phyloP scores from a whole-genome alignment of 2,797 vertebrate genomes.

The Notoglanidium macrostoma region DNA sequence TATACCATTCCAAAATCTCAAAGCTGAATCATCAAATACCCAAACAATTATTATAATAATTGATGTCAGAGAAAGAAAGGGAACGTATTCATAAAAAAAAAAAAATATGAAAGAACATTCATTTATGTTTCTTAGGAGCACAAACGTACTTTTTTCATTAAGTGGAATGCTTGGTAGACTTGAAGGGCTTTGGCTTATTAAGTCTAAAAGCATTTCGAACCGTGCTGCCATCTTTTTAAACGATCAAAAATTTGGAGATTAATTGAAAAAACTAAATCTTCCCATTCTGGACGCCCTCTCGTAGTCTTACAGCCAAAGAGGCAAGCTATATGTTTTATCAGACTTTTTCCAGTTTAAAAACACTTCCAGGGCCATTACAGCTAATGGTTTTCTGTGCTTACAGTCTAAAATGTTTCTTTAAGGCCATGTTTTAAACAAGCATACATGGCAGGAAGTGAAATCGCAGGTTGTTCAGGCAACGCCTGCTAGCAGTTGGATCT shows the following conservation, averaged over 20 bases:
- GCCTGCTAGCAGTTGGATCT: slow-evolving; percentile 40
- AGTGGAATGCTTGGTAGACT: neutral
- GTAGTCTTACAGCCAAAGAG: neutral
- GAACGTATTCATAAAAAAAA: neutral
- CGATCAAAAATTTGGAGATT: slow-evolving; percentile 9
- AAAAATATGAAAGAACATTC: neutral
- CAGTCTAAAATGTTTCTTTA: neutral
- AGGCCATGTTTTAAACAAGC: slow-evolving; percentile 25
- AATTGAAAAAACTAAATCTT: neutral
- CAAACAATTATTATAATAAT: neutral
- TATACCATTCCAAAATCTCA: slow-evolving; percentile 25
- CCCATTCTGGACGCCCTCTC: neutral
- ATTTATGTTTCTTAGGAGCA: neutral
- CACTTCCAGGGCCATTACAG: neutral
- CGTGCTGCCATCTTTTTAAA: neutral
- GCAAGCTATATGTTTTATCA: neutral
- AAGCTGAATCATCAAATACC: slow-evolving; percentile 6
- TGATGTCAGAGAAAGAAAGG: slow-evolving; percentile 3
- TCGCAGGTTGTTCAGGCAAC: slow-evolving; percentile 19
- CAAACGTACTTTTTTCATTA: neutral
- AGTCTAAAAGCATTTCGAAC: slow-evolving; percentile 2
- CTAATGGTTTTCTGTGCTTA: slow-evolving; percentile 15
- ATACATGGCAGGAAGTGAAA: slow-evolving; percentile 22
- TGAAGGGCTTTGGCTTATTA: neutral
- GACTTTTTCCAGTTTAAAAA: slow-evolving; percentile 1